Evolutionary conservation across 2,797 vertebrate genomes (phyloP).

Genomic region (Tolypeutes matacus): DNA sequence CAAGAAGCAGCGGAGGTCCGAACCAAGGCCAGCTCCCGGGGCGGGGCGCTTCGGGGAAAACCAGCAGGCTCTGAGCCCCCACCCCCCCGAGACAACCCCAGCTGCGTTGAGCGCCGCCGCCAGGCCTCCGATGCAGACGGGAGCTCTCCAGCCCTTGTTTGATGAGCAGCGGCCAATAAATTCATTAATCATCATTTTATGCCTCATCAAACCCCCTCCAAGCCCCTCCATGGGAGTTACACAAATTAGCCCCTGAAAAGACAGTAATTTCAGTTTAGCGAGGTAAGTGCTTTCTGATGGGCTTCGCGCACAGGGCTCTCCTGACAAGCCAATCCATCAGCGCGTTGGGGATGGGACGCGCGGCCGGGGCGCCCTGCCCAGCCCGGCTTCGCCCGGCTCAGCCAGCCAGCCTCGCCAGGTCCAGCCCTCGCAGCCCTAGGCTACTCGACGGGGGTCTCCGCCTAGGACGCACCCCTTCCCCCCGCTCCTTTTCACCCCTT

Average conservation of each 20-base stretch:
- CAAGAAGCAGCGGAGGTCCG: not conserved
- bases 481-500: not conserved
- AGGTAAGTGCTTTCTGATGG: constrained; percentile 99
- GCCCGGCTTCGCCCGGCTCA: not conserved
- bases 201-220: constrained; percentile 99
- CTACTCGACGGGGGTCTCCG: constrained; percentile 70
- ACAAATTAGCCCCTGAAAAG: constrained; percentile 99
- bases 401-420: not conserved
- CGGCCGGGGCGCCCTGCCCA: constrained; percentile 86
- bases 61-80: not conserved
- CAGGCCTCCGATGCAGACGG: not conserved
- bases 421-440: not conserved
- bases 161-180: constrained; percentile 99
- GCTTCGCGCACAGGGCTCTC: constrained; percentile 97
- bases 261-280: constrained; percentile 99
- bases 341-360: constrained; percentile 92
- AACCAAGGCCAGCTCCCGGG: not conserved
- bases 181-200: constrained; percentile 99
- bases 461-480: constrained; percentile 55
- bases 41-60: too few species aligned
- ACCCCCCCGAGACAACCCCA: not conserved
- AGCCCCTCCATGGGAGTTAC: constrained; percentile 99
- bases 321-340: constrained; percentile 99
- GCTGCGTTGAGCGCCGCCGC: constrained; percentile 3
- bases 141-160: constrained; percentile 93